Evolutionary conservation across 2,797 vertebrate genomes (phyloP).

Genomic region (Hydrophis major): DNA sequence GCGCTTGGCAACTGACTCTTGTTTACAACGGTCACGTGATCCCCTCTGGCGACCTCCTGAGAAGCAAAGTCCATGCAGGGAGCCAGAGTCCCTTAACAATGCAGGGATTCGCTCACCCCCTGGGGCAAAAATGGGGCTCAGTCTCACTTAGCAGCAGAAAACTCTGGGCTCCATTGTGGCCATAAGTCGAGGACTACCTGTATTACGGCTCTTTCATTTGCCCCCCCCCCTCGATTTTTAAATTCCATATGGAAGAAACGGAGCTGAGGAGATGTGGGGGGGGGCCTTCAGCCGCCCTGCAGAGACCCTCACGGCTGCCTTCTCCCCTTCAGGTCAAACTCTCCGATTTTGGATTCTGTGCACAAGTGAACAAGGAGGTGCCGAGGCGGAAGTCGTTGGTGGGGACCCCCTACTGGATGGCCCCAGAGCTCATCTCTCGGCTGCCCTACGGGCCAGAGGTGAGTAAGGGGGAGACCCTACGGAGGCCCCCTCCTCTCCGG

Average conservation of each 20-base stretch:
- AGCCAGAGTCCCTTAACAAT: no score
- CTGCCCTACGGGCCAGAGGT: slow-evolving; percentile 93
- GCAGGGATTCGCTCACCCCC: no score
- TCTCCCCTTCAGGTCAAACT: slow-evolving; percentile 83
- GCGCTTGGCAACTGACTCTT: no score
- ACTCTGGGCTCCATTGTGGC: no score
- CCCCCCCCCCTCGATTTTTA: background rate
- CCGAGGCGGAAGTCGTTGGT: slow-evolving; percentile 92
- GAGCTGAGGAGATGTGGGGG: background rate
- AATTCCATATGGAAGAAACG: no score
- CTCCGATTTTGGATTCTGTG: slow-evolving; percentile 95
- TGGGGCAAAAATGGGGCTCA: no score
- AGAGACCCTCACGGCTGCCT: background rate
- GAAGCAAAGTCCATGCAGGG: no score
- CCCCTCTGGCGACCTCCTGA: no score
- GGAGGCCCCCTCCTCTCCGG: no score
- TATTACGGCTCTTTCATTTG: background rate
- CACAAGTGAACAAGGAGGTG: slow-evolving; percentile 95
- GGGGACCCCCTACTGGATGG: slow-evolving; percentile 98
- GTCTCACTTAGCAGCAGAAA: no score
- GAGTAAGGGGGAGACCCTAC: background rate
- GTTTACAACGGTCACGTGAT: no score
- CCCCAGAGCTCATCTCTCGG: slow-evolving; percentile 93
- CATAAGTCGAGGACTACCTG: no score
- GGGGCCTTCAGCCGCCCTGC: accelerated